Conservation (phyloP, 2,888 invertebrate species). For the Pachliopta kotzebuea region DNA sequence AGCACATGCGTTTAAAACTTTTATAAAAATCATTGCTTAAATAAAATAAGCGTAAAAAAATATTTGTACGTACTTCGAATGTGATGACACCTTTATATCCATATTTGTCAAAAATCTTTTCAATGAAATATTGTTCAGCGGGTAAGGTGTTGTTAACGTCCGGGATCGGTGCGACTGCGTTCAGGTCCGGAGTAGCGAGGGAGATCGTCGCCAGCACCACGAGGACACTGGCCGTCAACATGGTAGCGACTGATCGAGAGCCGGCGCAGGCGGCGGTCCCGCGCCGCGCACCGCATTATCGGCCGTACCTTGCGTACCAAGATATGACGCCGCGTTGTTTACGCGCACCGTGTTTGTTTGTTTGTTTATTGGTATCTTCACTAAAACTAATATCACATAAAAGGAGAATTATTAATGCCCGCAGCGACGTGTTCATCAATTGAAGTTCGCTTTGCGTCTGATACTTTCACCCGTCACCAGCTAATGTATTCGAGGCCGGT, state of each 20-base stretch:
- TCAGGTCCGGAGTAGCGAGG: constrained; percentile 37
- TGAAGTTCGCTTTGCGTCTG: constrained; percentile 65
- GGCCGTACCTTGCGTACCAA: constrained; percentile 50
- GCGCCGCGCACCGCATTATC: constrained; percentile 62
- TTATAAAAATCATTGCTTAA: neutral
- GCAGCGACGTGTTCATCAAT: constrained; percentile 57
- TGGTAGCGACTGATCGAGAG: constrained; percentile 56
- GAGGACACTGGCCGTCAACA: constrained; percentile 61
- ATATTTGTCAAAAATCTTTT: constrained; percentile 80
- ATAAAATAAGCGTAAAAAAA: constrained; percentile 1
- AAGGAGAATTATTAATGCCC: constrained; percentile 44
- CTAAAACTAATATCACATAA: constrained; percentile 46
- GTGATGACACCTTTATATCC: constrained; percentile 78
- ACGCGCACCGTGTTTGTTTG: constrained; percentile 46
- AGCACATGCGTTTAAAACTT: neutral
- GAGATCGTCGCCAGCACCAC: constrained; percentile 53
- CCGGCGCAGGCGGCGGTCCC: constrained; percentile 43
- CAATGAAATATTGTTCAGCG: constrained; percentile 73
- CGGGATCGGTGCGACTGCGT: constrained; percentile 28
- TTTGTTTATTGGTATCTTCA: constrained; percentile 67
- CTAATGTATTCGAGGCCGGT: constrained; percentile 62
- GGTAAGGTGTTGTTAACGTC: constrained; percentile 52
- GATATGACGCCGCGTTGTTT: constrained; percentile 52
- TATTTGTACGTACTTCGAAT: constrained; percentile 67
- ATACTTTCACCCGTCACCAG: constrained; percentile 71